Evolutionary conservation across 1,140 invertebrate species (phyloP), one percentile per base, ranked within the genome.

Genomic region (Drosophila yakuba): DNA sequence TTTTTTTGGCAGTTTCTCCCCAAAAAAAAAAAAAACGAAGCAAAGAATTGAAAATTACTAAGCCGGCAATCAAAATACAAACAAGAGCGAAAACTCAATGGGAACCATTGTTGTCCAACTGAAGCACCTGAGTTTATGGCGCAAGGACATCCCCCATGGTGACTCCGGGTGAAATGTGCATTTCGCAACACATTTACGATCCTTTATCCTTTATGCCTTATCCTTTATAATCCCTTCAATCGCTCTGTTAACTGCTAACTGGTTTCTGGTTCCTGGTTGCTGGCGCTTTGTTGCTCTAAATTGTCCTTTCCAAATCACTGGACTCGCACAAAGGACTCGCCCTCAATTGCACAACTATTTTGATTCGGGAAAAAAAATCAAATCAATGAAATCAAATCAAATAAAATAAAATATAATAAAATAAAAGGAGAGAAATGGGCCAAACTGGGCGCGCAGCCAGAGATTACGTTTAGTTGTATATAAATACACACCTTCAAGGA

Each of bases 31-130:
- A 74, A 82, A 63, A 20, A 45, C 41, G 17, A 36, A 17, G 38
- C 20, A 20, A 36, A 35, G 3, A 7, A 60, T 35, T 47, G 64
- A 52, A 82, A 67, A 60, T 50, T 61, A 48, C 72, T 86, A 78
- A 86, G 83, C 78, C 47, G 69, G 61, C 82, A 86, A 88, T 82
- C 82, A 86, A 88, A 86, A 75, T 73, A 82, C 66, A 78, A 86
- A 86, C 62, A 86, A 2, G 11, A 20, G 38, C 5, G 6, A 17
- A 11, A 32, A 50, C 25, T 57, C 54, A 78, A 78, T 62, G 50
- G 62, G 51, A 36, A 44, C 63, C 32, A 74, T 79, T 78, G 77
- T 78, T 73, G 64, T 72, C 62, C 75, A 45, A 48, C 43, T 61
- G 57, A 80, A 58, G 78, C 82, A 85, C 81, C 81, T 85, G 82